Evolutionary conservation across 2,113 vertebrate genomes (phyloP).

Genomic region (Ceyx melanurus): DNA sequence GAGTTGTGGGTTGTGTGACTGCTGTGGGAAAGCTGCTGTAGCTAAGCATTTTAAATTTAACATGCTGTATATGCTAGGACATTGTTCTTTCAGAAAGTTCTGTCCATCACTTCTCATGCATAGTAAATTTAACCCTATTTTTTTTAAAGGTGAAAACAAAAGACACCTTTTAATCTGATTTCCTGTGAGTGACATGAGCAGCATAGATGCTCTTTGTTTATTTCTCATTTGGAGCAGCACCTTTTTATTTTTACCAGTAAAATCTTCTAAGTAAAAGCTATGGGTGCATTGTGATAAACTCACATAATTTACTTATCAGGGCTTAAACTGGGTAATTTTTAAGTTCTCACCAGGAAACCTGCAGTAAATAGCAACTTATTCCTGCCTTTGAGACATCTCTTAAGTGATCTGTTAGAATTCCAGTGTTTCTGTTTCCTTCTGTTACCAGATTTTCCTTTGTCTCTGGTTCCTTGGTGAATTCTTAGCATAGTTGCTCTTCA

Average conservation of each 20-base stretch:
- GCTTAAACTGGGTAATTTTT: background rate
- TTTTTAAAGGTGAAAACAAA: background rate
- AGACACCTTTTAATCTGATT: background rate
- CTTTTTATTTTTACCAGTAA: background rate
- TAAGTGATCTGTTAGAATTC: background rate
- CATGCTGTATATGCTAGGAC: background rate
- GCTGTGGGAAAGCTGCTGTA: background rate
- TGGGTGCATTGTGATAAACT: background rate
- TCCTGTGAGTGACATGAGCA: background rate
- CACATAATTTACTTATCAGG: background rate
- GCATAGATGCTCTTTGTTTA: background rate
- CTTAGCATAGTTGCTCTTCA: background rate
- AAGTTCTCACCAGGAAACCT: background rate
- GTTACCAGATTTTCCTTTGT: background rate
- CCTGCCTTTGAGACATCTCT: background rate
- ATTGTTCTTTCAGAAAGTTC: background rate
- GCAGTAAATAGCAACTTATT: background rate
- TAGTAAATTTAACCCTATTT: background rate
- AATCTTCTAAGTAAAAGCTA: background rate
- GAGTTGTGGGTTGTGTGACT: background rate
- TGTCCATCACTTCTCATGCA: background rate
- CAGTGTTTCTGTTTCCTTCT: background rate
- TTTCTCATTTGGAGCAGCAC: background rate
- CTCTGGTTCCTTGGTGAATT: background rate
- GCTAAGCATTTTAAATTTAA: background rate